Evolutionary conservation across 1,140 invertebrate species (phyloP).

Genomic region (Drosophila teissieri): DNA sequence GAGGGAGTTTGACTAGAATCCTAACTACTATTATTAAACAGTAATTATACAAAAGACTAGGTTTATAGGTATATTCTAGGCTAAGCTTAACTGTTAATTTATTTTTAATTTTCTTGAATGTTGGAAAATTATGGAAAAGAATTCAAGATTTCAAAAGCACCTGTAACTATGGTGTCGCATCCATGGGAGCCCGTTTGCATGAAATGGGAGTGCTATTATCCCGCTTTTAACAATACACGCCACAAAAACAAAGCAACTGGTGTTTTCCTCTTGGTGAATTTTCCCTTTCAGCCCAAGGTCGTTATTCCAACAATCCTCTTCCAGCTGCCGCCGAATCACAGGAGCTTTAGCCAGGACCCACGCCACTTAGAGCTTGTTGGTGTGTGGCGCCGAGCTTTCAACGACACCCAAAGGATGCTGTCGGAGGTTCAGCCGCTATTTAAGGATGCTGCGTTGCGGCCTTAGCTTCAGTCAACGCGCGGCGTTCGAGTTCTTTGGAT

Average conservation of each 20-base stretch:
- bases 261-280: slow-evolving; percentile 23
- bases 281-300: slow-evolving; percentile 3
- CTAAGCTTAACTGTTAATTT: slow-evolving; percentile 70
- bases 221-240: slow-evolving; percentile 42
- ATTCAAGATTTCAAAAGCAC: slow-evolving; percentile 59
- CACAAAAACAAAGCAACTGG: slow-evolving; percentile 18
- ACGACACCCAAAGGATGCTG: slow-evolving; percentile 62
- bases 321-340: slow-evolving; percentile 1
- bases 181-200: slow-evolving; percentile 21
- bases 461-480: slow-evolving; percentile 81
- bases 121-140: slow-evolving; percentile 55
- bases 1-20: slow-evolving; percentile 23
- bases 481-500: slow-evolving; percentile 76
- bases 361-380: slow-evolving; percentile 32
- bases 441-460: slow-evolving; percentile 83
- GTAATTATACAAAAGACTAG: slow-evolving; percentile 38
- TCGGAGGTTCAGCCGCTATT: slow-evolving; percentile 59
- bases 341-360: slow-evolving; percentile 54
- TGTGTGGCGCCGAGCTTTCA: slow-evolving; percentile 47
- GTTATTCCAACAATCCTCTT: slow-evolving; percentile 26
- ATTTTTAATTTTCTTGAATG: slow-evolving; percentile 65
- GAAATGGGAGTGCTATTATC: slow-evolving; percentile 19
- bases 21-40: slow-evolving; percentile 22
- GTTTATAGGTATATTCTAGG: slow-evolving; percentile 42
- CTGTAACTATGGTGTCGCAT: slow-evolving; percentile 24